Evolutionary conservation across 92 coral and sea anemone species (phyloP).

Genomic region (Diadumene lineata): DNA sequence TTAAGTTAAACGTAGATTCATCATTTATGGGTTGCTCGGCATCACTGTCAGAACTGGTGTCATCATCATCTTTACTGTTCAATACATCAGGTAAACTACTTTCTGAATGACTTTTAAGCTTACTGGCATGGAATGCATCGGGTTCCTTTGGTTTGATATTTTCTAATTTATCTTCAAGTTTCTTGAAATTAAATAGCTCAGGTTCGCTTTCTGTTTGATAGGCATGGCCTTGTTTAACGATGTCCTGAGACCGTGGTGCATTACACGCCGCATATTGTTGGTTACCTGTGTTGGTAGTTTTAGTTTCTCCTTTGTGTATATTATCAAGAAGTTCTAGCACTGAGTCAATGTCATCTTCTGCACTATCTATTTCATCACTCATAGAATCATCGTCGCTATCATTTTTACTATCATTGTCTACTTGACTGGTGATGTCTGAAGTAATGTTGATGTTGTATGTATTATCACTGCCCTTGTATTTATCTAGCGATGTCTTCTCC

Average conservation of each 20-base stretch:
- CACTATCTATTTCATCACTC: conserved; percentile 12
- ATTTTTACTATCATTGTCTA: background rate
- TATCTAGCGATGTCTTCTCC: no score
- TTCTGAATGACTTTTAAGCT: no score
- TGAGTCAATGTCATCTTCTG: conserved; percentile 18
- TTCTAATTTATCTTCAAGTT: background rate
- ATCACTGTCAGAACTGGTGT: conserved; percentile 1
- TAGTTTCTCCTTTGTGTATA: background rate
- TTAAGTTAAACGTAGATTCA: conserved; percentile 7
- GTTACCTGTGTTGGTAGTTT: background rate
- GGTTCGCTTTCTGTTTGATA: conserved; percentile 8
- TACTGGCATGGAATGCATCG: background rate
- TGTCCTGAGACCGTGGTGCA: no score
- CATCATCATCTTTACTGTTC: background rate
- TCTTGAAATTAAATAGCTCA: background rate
- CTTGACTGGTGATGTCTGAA: no score
- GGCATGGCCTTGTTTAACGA: background rate
- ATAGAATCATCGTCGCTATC: background rate
- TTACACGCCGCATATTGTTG: no score
- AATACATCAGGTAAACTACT: no score
- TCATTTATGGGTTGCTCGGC: background rate
- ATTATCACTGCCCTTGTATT: no score
- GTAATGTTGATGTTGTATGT: no score
- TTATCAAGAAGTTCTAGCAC: conserved; percentile 14
- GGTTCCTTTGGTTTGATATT: no score